Evolutionary conservation across 2,888 invertebrate genomes (phyloP).

Genomic region (Lasioglossum zephyrum): DNA sequence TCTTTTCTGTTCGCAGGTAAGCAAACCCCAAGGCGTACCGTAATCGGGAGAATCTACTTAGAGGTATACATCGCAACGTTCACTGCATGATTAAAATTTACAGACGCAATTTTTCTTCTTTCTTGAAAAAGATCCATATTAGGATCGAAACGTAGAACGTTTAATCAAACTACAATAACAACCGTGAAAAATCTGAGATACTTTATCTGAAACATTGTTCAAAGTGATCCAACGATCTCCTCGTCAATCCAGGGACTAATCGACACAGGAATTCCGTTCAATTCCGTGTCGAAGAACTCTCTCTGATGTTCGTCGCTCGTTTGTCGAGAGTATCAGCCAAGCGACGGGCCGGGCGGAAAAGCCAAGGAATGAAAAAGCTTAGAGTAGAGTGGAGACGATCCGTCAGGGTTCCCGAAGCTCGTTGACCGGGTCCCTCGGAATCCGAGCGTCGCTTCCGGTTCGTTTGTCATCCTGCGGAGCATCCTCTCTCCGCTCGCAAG

Average conservation of each 20-base stretch:
- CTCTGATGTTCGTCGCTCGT: background rate
- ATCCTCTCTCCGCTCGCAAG: background rate
- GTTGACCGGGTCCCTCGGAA: constrained; percentile 4
- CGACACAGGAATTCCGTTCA: background rate
- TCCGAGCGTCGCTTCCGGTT: constrained; percentile 22
- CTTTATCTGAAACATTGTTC: no score
- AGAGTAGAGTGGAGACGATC: background rate
- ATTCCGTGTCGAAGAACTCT: background rate
- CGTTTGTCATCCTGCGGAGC: background rate
- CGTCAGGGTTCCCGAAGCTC: constrained; percentile 1
- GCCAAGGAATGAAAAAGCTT: background rate
- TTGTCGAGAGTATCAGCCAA: background rate
- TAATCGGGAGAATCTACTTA: background rate
- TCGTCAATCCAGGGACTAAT: background rate
- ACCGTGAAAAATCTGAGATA: no score
- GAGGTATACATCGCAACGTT: background rate
- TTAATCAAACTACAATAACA: no score
- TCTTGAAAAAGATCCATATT: no score
- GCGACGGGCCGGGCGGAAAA: background rate
- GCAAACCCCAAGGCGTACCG: background rate
- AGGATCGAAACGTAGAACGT: no score
- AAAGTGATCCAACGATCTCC: no score
- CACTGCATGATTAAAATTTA: no score
- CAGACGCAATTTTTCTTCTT: no score
- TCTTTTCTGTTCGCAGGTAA: background rate